Conservation (phyloP, 2,113 vertebrate species). For the Thunnus thynnus region DNA sequence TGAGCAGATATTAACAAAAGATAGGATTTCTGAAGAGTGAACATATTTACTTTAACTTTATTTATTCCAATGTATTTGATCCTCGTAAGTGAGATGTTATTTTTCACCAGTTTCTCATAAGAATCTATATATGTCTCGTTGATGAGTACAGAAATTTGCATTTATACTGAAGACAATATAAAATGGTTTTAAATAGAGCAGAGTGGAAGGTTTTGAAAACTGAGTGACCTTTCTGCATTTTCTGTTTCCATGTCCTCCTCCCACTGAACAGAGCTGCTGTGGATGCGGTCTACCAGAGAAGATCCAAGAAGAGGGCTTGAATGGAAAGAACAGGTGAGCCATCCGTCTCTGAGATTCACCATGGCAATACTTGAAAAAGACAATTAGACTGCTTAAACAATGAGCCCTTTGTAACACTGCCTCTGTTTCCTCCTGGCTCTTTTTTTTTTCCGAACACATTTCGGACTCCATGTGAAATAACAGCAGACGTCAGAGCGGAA, state of each 20-base stretch:
- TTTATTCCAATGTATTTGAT: too few species aligned
- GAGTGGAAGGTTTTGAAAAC: conserved; percentile 34
- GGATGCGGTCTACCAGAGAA: conserved; percentile 26
- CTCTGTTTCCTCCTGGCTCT: conserved; percentile 36
- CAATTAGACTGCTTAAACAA: conserved; percentile 72
- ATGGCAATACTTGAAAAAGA: conserved; percentile 66
- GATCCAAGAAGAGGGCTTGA: conserved; percentile 36
- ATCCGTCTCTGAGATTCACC: conserved; percentile 58
- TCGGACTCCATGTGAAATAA: conserved; percentile 65
- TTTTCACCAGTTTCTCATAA: too few species aligned
- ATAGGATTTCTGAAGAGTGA: too few species aligned
- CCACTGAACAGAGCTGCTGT: conserved; percentile 38
- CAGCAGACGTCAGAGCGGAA: conserved; percentile 55
- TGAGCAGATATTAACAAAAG: too few species aligned
- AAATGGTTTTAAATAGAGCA: conserved; percentile 14
- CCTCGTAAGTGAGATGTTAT: too few species aligned
- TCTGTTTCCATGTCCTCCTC: conserved; percentile 58
- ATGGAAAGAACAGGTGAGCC: conserved; percentile 80
- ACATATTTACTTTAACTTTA: too few species aligned
- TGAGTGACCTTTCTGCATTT: conserved; percentile 9
- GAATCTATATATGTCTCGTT: background rate
- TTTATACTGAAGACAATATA: background rate
- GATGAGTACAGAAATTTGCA: background rate
- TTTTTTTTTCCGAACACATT: background rate
- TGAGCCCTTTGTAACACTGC: conserved; percentile 66